phyloP scores from a whole-genome alignment of 2,888 invertebrate genomes.

The Cheilosia urbana region DNA sequence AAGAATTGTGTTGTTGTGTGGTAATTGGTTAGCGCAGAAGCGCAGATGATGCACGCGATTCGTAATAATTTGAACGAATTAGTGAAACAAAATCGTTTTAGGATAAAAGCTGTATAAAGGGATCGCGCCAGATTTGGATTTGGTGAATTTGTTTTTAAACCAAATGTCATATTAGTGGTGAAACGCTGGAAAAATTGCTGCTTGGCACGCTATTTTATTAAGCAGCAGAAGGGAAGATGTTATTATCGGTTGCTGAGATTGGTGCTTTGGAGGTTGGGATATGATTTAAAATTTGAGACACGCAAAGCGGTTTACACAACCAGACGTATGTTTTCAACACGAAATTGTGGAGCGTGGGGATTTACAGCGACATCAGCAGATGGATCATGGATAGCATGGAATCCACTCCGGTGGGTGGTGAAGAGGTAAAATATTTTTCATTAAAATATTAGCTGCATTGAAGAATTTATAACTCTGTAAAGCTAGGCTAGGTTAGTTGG shows the following conservation, averaged over 20 bases:
- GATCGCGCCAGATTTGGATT: constrained; percentile 26
- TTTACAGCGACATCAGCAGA: too few relatives aligned
- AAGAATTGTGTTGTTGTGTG: constrained; percentile 46
- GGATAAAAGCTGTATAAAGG: constrained; percentile 40
- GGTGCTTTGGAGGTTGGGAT: neutral
- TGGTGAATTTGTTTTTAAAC: constrained; percentile 27
- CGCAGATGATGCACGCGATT: constrained; percentile 66
- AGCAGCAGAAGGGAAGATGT: neutral
- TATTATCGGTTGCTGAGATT: neutral
- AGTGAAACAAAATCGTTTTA: constrained; percentile 37
- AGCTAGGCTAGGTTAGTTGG: too few relatives aligned
- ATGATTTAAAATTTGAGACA: too few relatives aligned
- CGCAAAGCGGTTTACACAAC: too few relatives aligned
- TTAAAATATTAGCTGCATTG: too few relatives aligned
- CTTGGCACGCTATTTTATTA: constrained; percentile 41
- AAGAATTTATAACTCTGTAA: too few relatives aligned
- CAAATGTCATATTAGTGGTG: constrained; percentile 38
- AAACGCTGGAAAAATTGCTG: constrained; percentile 21
- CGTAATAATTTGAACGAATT: constrained; percentile 52
- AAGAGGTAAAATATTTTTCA: too few relatives aligned
- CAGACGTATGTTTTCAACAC: too few relatives aligned
- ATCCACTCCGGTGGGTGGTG: too few relatives aligned
- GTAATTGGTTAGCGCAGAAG: constrained; percentile 34
- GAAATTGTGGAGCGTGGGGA: too few relatives aligned
- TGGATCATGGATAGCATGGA: too few relatives aligned